These are phyloP conservation scores for Leucophenga montana DNA, from an alignment of 2,888 invertebrate species.

Conservation along the genomic window DNA sequence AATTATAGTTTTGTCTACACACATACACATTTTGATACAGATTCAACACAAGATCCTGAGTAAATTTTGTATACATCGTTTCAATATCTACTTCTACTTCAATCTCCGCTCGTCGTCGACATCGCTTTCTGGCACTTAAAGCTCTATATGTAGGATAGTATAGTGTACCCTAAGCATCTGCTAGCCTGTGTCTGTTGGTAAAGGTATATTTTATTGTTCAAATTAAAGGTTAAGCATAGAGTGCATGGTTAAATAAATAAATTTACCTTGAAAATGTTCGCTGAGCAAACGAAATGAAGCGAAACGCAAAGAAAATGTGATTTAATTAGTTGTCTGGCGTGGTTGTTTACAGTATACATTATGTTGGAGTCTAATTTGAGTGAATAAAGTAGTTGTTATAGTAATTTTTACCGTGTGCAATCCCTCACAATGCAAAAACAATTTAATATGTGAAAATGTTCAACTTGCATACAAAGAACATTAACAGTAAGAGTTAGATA, in stretches of 20 bases:
- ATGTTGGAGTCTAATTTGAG: too few species aligned
- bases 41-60: too few species aligned
- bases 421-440: too few species aligned
- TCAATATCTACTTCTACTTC: neutral
- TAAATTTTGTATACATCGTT: neutral
- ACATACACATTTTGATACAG: constrained; percentile 31
- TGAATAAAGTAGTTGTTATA: too few species aligned
- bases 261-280: constrained; percentile 25
- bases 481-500: too few species aligned
- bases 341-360: too few species aligned
- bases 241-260: constrained; percentile 27
- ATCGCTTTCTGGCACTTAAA: constrained; percentile 9
- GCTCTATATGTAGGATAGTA: neutral
- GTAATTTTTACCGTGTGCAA: too few species aligned
- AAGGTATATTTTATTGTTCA: constrained; percentile 25
- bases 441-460: too few species aligned
- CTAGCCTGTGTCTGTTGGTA: neutral
- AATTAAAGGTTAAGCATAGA: constrained; percentile 28
- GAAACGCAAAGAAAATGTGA: constrained; percentile 12
- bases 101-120: neutral
- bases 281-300: neutral
- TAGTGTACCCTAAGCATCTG: neutral
- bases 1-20: constrained; percentile 60
- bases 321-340: constrained; percentile 24
- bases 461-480: too few species aligned